Evolutionary conservation across 1,140 invertebrate species (phyloP).

Genomic region (Carposina sasakii): DNA sequence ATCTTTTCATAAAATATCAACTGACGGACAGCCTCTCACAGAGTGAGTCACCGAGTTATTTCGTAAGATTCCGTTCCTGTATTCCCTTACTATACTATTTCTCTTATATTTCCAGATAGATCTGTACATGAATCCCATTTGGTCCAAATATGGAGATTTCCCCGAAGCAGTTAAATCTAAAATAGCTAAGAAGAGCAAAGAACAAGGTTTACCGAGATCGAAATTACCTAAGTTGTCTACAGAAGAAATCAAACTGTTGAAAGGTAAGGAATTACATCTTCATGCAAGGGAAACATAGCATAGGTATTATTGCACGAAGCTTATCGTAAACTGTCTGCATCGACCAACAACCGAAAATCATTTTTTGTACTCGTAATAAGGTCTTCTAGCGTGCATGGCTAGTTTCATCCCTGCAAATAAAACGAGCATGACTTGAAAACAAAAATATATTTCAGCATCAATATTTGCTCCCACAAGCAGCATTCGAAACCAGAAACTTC

Average conservation of each 20-base stretch:
- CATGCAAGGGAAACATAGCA: too few species aligned
- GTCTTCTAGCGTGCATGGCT: background rate
- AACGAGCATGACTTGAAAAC: background rate
- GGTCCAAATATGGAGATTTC: constrained; percentile 61
- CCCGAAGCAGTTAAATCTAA: constrained; percentile 47
- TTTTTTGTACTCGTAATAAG: background rate
- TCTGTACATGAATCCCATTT: constrained; percentile 73
- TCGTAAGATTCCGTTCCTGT: too few species aligned
- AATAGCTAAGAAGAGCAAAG: constrained; percentile 54
- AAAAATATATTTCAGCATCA: background rate
- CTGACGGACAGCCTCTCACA: too few species aligned
- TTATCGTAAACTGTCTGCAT: background rate
- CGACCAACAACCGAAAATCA: background rate
- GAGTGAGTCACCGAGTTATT: too few species aligned
- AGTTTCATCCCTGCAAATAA: background rate
- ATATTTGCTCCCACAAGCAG: too few species aligned
- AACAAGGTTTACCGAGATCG: constrained; percentile 57
- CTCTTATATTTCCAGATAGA: constrained; percentile 53
- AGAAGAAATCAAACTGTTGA: constrained; percentile 65
- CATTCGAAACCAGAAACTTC: too few species aligned
- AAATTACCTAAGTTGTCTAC: constrained; percentile 57
- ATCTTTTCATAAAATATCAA: too few species aligned
- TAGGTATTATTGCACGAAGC: too few species aligned
- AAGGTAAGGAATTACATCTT: constrained; percentile 56
- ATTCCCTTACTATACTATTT: too few species aligned